Base-by-base conservation (phyloP, 2,113 vertebrate species). In the Electrona antarctica region DNA sequence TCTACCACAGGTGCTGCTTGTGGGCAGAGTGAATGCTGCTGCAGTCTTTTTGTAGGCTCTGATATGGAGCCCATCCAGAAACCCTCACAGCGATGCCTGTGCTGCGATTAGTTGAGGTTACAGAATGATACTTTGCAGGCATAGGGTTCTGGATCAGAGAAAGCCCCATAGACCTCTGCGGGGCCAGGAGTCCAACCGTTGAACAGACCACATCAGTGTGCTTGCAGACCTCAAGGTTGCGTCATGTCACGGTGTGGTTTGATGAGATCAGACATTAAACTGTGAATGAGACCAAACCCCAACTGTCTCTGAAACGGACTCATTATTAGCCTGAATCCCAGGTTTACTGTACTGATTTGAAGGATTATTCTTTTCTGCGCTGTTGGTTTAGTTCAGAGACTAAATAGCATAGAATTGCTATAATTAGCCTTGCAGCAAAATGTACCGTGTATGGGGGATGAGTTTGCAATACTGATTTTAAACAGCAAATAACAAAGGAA, bases 251-350 rank as follows among this genome's bases (percentile, higher is more conserved):
- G 55, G 56, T 84, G 87, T 47, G 89, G 86, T 86, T 41, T 9
- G 74, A 88, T 91, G 89, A 92, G 79, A 85, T 90, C 89, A 91
- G 84, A 78, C 82, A 69, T 71, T 73, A 81, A 85, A 65, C 33
- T 48, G 62, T 7, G 60, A 77, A 74, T 85, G 85, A 87, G 82
- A 76, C 82, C 83, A 78, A 84, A 87, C 60, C 83, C 48, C 83
- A 81, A 76, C 84, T 74, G 84, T 74, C 79, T 83, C 81, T 84
- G 86, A 87, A 80, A 85, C 48, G 71, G 84, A 80, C 68, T 64
- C 62, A 64, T 85, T 82, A 83, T 80, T 71, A 80, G 79, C 55
- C 64, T 48, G 13, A 46, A 60, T 67, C 45, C 55, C 50, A 60
- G 56, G 54, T 61, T 51, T 57, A 78, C 11, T 58, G 64, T 70